phyloP scores from a whole-genome alignment of 1,140 invertebrate genomes.

The Stenopsyche tienmushanensis region DNA sequence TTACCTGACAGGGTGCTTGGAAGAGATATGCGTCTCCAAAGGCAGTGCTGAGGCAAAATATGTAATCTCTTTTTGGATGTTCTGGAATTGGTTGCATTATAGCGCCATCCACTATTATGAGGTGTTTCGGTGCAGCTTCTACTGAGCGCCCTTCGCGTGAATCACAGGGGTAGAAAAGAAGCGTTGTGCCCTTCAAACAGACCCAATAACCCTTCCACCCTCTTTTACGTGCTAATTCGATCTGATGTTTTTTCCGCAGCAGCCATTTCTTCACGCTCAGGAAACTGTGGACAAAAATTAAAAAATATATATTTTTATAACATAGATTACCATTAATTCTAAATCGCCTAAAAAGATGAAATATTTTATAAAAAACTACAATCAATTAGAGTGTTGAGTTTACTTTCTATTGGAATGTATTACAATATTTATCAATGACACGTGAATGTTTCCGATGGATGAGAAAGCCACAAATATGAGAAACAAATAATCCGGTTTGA shows the following conservation, averaged over 20 bases:
- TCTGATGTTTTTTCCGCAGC: conserved; percentile 93
- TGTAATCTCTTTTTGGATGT: conserved; percentile 95
- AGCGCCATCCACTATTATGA: conserved; percentile 95
- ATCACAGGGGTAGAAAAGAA: conserved; percentile 95
- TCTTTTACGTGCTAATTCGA: conserved; percentile 90
- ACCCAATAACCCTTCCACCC: conserved; percentile 99
- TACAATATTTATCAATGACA: too few relatives aligned
- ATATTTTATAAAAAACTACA: background rate
- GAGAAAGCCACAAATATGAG: too few relatives aligned
- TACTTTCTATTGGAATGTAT: too few relatives aligned
- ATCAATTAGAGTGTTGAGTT: too few relatives aligned
- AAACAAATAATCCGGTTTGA: too few relatives aligned
- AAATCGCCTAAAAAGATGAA: too few relatives aligned
- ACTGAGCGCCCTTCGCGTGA: conserved; percentile 87
- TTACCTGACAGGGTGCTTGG: conserved; percentile 81
- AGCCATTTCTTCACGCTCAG: conserved; percentile 98
- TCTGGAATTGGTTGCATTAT: conserved; percentile 98
- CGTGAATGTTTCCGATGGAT: too few relatives aligned
- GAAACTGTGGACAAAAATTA: conserved; percentile 70
- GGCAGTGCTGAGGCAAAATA: conserved; percentile 96
- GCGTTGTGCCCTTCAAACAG: conserved; percentile 93
- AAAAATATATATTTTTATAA: background rate
- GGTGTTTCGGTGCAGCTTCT: conserved; percentile 89
- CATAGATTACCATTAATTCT: too few relatives aligned
- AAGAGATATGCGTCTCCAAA: conserved; percentile 98